A percentile compares a stretch with the other conserved stretches of the same genome.
phyloP scores from a whole-genome alignment of 2,888 invertebrate species.

The Drosophila helvetica region DNA sequence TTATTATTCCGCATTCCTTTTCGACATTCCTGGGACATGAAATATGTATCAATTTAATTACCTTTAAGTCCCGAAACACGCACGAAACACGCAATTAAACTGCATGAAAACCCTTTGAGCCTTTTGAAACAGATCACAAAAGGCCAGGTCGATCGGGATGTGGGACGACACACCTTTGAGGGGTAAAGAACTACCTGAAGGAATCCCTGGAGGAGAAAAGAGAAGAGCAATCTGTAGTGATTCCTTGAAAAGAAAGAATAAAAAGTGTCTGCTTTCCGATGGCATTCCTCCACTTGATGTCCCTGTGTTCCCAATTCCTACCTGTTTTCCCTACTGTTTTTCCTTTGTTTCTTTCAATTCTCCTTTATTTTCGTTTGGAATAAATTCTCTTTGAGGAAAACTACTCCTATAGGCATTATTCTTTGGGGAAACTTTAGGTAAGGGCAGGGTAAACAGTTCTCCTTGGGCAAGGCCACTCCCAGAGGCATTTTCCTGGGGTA shows the following conservation, averaged over 20 bases:
- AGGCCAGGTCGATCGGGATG: no score
- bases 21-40: conserved; percentile 22
- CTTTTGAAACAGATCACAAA: conserved; percentile 23
- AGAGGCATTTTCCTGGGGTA: neutral
- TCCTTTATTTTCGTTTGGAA: no score
- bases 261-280: conserved; percentile 12
- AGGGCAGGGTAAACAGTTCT: neutral
- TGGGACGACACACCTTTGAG: conserved; percentile 28
- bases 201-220: neutral
- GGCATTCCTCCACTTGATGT: conserved; percentile 9
- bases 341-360: conserved; percentile 31
- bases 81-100: conserved; percentile 65
- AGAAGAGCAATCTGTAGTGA: conserved; percentile 53
- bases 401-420: neutral
- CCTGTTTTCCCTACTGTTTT: conserved; percentile 33
- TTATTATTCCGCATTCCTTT: conserved; percentile 16
- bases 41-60: conserved; percentile 70
- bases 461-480: neutral
- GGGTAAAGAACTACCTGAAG: conserved; percentile 58
- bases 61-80: conserved; percentile 56
- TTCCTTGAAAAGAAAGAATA: conserved; percentile 50
- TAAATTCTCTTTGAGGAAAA: neutral
- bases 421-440: neutral
- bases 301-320: conserved; percentile 18
- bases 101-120: conserved; percentile 50